Evolutionary conservation across 2,888 invertebrate species (phyloP).

Genomic region (Frankliniella intonsa): DNA sequence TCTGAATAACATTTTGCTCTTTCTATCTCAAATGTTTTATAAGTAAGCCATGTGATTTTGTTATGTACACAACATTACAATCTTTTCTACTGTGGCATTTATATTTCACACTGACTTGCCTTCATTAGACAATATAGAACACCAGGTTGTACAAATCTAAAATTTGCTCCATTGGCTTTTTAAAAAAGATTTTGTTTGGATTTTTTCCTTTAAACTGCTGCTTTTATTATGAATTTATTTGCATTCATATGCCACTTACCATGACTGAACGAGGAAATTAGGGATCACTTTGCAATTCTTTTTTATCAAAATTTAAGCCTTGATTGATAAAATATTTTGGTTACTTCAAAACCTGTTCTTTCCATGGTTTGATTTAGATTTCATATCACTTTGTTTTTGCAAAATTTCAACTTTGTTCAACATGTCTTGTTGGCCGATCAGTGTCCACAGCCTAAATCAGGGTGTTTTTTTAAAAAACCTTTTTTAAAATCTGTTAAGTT

Average conservation of each 20-base stretch:
- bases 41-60: neutral
- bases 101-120: neutral
- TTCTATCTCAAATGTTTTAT: neutral
- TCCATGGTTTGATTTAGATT: neutral
- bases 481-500: neutral
- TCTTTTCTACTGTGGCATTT: neutral
- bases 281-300: neutral
- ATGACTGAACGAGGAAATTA: neutral
- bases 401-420: too few relatives aligned
- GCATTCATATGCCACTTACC: neutral
- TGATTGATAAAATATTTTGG: neutral
- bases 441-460: neutral
- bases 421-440: neutral
- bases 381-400: neutral
- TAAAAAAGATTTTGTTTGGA: too few relatives aligned
- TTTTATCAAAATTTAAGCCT: neutral
- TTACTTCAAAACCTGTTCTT: neutral
- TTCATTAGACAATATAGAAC: too few relatives aligned
- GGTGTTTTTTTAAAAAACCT: neutral
- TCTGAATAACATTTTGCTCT: too few relatives aligned
- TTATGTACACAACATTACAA: neutral
- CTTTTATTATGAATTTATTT: neutral
- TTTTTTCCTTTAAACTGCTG: neutral
- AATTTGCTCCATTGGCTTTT: neutral
- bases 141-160: neutral